Evolutionary conservation across 2,113 vertebrate species (phyloP).

Genomic region (Tapirus terrestris): DNA sequence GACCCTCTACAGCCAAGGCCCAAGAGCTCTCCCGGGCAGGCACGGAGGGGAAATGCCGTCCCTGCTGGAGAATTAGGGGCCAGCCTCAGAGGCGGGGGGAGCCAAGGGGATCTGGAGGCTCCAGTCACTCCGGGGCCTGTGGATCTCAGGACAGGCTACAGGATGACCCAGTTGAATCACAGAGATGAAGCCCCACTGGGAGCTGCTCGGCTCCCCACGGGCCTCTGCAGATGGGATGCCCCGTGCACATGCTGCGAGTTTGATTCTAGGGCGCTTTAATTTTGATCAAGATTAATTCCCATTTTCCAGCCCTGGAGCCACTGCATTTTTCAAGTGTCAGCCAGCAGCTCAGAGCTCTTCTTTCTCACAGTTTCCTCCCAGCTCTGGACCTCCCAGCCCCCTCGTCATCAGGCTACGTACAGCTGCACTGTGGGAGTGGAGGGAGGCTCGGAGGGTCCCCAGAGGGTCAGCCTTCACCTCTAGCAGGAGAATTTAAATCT

Average conservation of each 20-base stretch:
- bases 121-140: background rate
- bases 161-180: background rate
- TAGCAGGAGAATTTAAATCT: background rate
- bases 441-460: background rate
- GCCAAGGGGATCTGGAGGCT: background rate
- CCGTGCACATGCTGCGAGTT: background rate
- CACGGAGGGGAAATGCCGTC: background rate
- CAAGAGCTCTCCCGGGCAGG: background rate
- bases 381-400: background rate
- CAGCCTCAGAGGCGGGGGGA: background rate
- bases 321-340: background rate
- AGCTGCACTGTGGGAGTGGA: background rate
- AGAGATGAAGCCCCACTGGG: fast-evolving
- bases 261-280: background rate
- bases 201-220: fast-evolving
- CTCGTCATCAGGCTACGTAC: background rate
- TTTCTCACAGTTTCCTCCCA: background rate
- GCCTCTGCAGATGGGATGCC: background rate
- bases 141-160: background rate
- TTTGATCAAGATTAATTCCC: background rate
- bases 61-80: background rate
- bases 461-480: background rate
- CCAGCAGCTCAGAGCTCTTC: background rate
- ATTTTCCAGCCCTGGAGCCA: background rate
- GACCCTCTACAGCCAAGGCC: no score